Base-by-base conservation (phyloP, 2,113 vertebrate species). In the Odontophorus gujanensis region DNA sequence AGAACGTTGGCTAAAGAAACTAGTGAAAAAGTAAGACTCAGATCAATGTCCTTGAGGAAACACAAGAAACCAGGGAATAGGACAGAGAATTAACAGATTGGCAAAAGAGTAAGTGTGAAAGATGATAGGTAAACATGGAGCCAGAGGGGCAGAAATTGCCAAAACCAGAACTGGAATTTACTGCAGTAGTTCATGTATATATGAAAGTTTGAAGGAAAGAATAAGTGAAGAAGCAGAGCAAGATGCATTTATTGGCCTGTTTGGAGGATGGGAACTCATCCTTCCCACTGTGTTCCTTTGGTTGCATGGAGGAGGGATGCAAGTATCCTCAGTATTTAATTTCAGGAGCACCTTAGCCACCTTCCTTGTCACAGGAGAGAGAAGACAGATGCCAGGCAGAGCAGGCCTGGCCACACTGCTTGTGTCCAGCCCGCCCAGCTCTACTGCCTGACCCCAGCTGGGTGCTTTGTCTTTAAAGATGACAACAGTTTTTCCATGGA, bases 11-110 rank as follows among this genome's bases (percentile, higher is more conserved):
- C 83, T 78, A 58, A 92, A 86, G 77, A 36, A 86, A 21, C 77
- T 48, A 75, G 66, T 45, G 77, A 85, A 86, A 87, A 40, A 65
- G 76, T 81, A 72, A 86, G 62, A 92, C 81, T 93, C 73, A 58
- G 85, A 89, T 90, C 83, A 45, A 81, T 38, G 81, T 87, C 69
- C 69, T 87, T 94, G 88, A 93, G 89, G 92, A 95, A 96, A 86
- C 32, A 42, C 76, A 93, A 93, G 83, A 88, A 90, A 88, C 21
- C 75, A 87, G 48, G 78, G 81, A 89, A 65, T 12, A 77, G 32
- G 61, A 78, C 82, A 90, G 72, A 73, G 79, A 93, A 90, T 74
- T 74, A 83, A 87, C 58, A 79, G 68, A 62, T 17, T 90, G 91
- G 83, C 89, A 71, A 72, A 68, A 57, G 71, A 19, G 3, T 68